Evolutionary conservation across 1,140 invertebrate genomes (phyloP), one percentile per base, ranked within the genome.

Genomic region (Lucilia cuprina): DNA sequence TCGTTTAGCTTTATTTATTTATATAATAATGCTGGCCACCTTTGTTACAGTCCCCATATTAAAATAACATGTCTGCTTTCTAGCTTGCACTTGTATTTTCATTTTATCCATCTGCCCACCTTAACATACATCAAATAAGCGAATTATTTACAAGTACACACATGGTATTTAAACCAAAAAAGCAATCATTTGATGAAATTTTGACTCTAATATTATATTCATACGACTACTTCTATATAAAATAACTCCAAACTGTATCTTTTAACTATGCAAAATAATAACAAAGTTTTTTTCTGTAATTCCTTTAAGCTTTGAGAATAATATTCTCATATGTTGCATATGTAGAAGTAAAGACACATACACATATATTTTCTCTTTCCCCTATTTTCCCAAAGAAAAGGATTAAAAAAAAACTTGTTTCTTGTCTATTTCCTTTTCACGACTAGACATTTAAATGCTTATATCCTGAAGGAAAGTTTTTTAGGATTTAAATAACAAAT

Each of bases 401-500:
- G 19, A 25, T 70, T 25, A 70, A 70, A 70, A 70, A 70, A 70
- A 70, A 21, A 30, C 19, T 70, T 70, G n/a, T 21, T 70, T 60
- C 14, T n/a, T 60, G 13, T 60, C 14, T 60, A 60, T 60, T 17
- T 60, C 55, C 55, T 60, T 70, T 70, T 12, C 65, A 70, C 21
- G n/a, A 70, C 19, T 70, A 70, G 65, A 70, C 65, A 70, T 70
- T 70, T 70, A 21, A 70, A 70, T 19, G 25, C n/a, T 60, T 70
- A 21, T 70, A 25, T 70, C 65, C 65, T 70, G n/a, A 25, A 25
- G 65, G 5, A 70, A 55, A 55, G 50, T 4, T 12, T 12, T 55
- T 0, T n/a, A 60, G 65, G 65, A 70, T 70, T 70, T 70, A 19
- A 70, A 70, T 70, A 70, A 70, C 65, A 70, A 70, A 70, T 70